These are phyloP conservation scores for Griposia aprilina DNA, from an alignment of 2,888 invertebrate species.

Conservation along the genomic window DNA sequence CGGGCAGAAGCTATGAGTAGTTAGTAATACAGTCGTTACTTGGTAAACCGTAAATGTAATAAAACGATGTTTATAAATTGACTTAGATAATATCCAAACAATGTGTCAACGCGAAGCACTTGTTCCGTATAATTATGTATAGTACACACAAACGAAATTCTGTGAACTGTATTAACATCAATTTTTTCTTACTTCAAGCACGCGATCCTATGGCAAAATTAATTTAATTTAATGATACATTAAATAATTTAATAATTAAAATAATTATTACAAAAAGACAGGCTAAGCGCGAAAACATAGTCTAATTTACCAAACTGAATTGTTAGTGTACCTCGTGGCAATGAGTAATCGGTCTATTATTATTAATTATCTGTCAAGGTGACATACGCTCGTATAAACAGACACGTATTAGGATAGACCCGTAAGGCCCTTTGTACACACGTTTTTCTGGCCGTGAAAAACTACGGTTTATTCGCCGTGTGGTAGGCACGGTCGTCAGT, in stretches of 20 bases:
- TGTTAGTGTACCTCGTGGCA: slow-evolving; percentile 39
- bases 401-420: slow-evolving; percentile 34
- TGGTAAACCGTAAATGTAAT: slow-evolving; percentile 13
- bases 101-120: slow-evolving; percentile 30
- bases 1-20: no score
- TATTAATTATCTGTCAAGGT: slow-evolving; percentile 54
- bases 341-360: slow-evolving; percentile 60
- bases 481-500: no score
- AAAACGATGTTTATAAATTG: slow-evolving; percentile 43
- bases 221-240: not conserved
- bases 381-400: slow-evolving; percentile 22
- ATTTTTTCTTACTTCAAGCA: slow-evolving; percentile 3
- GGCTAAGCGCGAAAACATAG: not conserved
- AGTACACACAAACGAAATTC: slow-evolving; percentile 20
- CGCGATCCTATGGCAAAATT: slow-evolving; percentile 20
- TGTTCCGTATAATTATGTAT: slow-evolving; percentile 25
- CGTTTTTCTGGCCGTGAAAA: no score
- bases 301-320: slow-evolving; percentile 43
- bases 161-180: slow-evolving; percentile 15
- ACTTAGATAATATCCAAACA: slow-evolving; percentile 30
- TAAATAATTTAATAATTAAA: not conserved
- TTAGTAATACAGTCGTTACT: slow-evolving; percentile 9
- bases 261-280: slow-evolving; percentile 11
- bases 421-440: not conserved
- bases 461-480: no score